A percentile compares a stretch with the other conserved stretches of the same genome.
These are phyloP conservation scores for Drosophila quadrilineata DNA, from an alignment of 1,140 invertebrate species.

Conservation along the genomic window DNA sequence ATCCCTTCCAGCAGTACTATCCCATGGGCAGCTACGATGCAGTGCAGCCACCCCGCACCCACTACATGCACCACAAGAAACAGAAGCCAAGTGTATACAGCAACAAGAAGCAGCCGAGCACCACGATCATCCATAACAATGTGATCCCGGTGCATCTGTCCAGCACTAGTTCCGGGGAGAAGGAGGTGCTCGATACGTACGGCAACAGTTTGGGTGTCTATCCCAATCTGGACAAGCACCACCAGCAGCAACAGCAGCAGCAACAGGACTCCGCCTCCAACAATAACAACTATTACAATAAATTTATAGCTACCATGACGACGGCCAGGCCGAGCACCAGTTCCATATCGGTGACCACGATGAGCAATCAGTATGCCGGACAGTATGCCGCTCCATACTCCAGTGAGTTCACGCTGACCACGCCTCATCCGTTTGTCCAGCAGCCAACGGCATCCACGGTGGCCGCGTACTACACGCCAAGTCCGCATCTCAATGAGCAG, in stretches of 20 bases:
- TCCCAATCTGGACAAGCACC: conserved; percentile 49
- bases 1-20: conserved; percentile 61
- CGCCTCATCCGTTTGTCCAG: conserved; percentile 55
- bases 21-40: conserved; percentile 14
- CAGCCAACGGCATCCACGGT: conserved; percentile 60
- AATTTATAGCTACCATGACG: conserved; percentile 46
- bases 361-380: conserved; percentile 29
- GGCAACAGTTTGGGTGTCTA: conserved; percentile 68
- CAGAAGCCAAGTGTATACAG: conserved; percentile 23
- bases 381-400: conserved; percentile 45
- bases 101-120: conserved; percentile 50
- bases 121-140: conserved; percentile 80
- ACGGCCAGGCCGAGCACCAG: conserved; percentile 37
- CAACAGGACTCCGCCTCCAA: conserved; percentile 12
- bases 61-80: conserved; percentile 48
- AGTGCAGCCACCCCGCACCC: conserved; percentile 9
- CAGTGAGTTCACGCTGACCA: conserved; percentile 54
- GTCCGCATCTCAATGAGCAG: conserved; percentile 66
- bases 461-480: conserved; percentile 64
- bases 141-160: conserved; percentile 70
- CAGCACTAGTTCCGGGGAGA: conserved; percentile 65
- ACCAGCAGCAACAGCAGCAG: neutral
- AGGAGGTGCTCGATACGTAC: conserved; percentile 65
- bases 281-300: conserved; percentile 21
- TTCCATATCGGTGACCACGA: conserved; percentile 29